phyloP scores from a whole-genome alignment of 2,888 invertebrate species.

The Euclidia mi region DNA sequence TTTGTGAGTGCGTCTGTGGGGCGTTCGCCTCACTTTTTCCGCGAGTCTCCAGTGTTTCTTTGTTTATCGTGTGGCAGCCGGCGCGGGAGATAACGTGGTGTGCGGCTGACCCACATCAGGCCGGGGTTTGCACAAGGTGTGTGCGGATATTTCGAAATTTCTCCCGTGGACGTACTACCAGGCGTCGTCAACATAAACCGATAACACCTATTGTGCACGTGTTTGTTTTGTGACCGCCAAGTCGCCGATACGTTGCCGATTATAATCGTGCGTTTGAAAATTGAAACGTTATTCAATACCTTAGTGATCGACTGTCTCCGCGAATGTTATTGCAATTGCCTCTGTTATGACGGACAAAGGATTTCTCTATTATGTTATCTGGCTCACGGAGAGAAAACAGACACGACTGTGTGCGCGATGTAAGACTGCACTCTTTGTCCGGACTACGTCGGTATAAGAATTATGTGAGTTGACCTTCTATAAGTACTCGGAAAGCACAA shows the following conservation, averaged over 20 bases:
- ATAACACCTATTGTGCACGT: conserved; percentile 66
- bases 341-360: conserved; percentile 59
- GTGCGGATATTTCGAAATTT: conserved; percentile 70
- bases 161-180: conserved; percentile 55
- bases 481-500: conserved; percentile 58
- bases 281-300: conserved; percentile 62
- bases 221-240: conserved; percentile 58
- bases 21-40: conserved; percentile 58
- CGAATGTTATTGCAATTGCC: conserved; percentile 59
- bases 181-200: conserved; percentile 53
- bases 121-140: conserved; percentile 58
- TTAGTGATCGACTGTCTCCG: conserved; percentile 50
- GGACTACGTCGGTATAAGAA: conserved; percentile 37
- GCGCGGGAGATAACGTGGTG: conserved; percentile 61
- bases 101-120: conserved; percentile 73
- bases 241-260: conserved; percentile 60
- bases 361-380: conserved; percentile 74
- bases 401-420: conserved; percentile 46
- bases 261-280: conserved; percentile 62
- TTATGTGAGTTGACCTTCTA: conserved; percentile 59
- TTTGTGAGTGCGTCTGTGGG: conserved; percentile 51
- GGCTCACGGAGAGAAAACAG: conserved; percentile 60
- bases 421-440: conserved; percentile 56
- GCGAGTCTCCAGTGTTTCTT: conserved; percentile 37
- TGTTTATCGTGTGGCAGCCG: conserved; percentile 58